These are phyloP conservation scores for Patella pellucida DNA, from an alignment of 2,888 invertebrate genomes.

Conservation along the genomic window DNA sequence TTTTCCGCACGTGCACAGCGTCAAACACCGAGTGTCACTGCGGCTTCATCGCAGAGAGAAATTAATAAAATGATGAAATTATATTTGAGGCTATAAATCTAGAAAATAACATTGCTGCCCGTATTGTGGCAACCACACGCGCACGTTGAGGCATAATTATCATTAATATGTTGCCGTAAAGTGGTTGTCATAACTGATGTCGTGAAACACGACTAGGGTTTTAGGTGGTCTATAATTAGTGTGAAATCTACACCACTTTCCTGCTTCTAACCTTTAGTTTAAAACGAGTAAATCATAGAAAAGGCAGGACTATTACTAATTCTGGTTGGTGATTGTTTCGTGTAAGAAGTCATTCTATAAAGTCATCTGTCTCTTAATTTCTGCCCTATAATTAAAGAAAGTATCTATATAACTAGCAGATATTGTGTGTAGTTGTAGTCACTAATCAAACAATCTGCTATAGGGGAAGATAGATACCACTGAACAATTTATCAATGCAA, in stretches of 20 bases:
- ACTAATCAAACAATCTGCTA: too few relatives aligned
- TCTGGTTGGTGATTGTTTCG: not conserved
- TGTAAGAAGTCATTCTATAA: too few relatives aligned
- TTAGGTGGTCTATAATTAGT: conserved; percentile 5
- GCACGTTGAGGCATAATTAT: conserved; percentile 19
- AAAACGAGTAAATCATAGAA: not conserved
- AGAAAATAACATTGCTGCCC: conserved; percentile 21
- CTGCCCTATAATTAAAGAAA: too few relatives aligned
- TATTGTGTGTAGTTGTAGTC: too few relatives aligned
- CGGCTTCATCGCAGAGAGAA: conserved; percentile 20
- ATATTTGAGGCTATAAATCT: conserved; percentile 25
- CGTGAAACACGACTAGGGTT: not conserved
- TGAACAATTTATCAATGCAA: too few relatives aligned
- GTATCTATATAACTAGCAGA: too few relatives aligned
- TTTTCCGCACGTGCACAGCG: conserved; percentile 24
- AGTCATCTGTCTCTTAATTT: too few relatives aligned
- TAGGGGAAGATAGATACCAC: too few relatives aligned
- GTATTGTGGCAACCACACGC: conserved; percentile 12
- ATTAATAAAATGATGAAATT: conserved; percentile 27
- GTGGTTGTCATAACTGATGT: not conserved
- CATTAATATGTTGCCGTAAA: conserved; percentile 14
- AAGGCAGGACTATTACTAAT: not conserved
- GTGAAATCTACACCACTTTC: not conserved
- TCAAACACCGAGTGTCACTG: conserved; percentile 15
- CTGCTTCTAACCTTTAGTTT: conserved; percentile 10